Base-by-base conservation (phyloP, 2,888 invertebrate species). In the Dorcus parallelipipedus region DNA sequence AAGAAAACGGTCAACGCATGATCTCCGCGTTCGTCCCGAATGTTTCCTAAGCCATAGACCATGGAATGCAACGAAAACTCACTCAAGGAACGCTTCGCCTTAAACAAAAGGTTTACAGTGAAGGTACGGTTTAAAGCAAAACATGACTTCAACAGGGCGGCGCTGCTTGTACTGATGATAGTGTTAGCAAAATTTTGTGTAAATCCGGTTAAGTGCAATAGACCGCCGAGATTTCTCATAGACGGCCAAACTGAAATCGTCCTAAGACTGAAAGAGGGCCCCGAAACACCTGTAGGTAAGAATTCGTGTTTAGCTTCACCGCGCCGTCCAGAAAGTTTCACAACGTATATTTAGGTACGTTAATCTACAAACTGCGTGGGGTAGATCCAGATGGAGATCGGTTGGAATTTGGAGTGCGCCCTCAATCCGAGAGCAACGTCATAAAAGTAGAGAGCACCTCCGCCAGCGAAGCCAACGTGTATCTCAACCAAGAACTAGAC, bases 181-280 rank as follows among this genome's bases (percentile, higher is more conserved):
- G 45, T n/a, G 10, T 57, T 33, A 42, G 38, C 43, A 43, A 59
- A 40, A 50, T 45, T 56, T 26, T 56, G 45, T 47, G 51, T 54
- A 38, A 65, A 60, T 64, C 56, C 59, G 14, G 72, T 72, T 49
- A 49, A 64, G 56, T 83, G 84, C 62, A 94, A 94, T 81, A 85
- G 87, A 70, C 91, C 94, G 48, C 94, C 94, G n/a, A 84, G 90
- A 62, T 95, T 95, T 78, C 83, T 93, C 58, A 90, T 90, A 75
- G 91, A 93, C 72, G 92, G 91, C 60, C 92, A 93, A 78, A 91
- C 92, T 65, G 95, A 95, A 82, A 95, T 95, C 70, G 93, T 95
- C 64, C 83, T 95, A 70, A 84, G 93, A 75, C 81, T 95, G 72
- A 93, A 92, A 78, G 95, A 95, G 82, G 93, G 93, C 52, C 82